Evolutionary conservation across 2,888 invertebrate species (phyloP), one percentile per base, ranked within the genome.

Genomic region (Latheticus oryzae): DNA sequence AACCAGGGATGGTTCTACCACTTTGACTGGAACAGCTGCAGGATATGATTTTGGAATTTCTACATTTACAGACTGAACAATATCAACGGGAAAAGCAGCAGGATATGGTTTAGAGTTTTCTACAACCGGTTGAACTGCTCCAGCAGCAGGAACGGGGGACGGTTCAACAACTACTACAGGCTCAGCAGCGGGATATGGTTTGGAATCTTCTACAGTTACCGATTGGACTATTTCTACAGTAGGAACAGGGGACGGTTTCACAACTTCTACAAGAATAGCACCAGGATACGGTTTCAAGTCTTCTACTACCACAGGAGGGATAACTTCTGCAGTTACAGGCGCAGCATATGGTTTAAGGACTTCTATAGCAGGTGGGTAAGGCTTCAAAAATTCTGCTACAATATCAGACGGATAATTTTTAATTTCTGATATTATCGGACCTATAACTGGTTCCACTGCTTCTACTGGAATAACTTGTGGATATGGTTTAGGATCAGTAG

Each of bases 101-200:
- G 59, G 55, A 51, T 59, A 55, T 19, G 57, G 56, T 16, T 37
- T 57, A 19, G 52, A 13, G 7, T 35, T 42, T 11, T 51, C 42
- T 28, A 8, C 15, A 4, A 28, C 12, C 12, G 43, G 51, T 33
- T 13, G 8, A 7, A 11, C 7, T 30, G 35, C 13, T 37, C 19
- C n/a, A n/a, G n/a, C n/a, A 5, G 7, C 47, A 19, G 32, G 56
- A 26, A 17, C 43, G 32, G 15, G 37, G 30, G 8, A 15, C 5
- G 28, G 28, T 11, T 28, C 11, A 11, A 9, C 11, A 9, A 28
- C 28, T 9, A 11, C 28, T 28, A 28, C 28, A 28, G 28, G 28
- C 1, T 3, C 9, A 11, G 28, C 28, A 28, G 21, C 8, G 17
- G 23, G 23, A 24, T 23, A 21, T 0, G 40, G 40, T 40, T 21